These are phyloP conservation scores for Turritopsis dohrnii DNA, from an alignment of 30 jellyfish, hydroid and myxozoan species.

Conservation along the genomic window DNA sequence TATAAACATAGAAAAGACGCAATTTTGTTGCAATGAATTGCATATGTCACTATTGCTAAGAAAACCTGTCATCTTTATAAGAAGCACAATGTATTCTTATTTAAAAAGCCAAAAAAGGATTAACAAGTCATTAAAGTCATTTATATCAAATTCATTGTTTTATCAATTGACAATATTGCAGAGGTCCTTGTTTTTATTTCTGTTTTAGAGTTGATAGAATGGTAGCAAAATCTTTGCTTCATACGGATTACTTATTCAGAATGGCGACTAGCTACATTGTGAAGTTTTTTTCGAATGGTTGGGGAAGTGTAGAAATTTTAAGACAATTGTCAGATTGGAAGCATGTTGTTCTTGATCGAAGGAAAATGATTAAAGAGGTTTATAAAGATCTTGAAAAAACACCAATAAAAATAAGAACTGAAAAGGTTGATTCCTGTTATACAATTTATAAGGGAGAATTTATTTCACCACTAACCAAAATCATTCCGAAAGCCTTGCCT, in stretches of 20 bases:
- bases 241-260: slow-evolving; percentile 22
- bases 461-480: slow-evolving; percentile 58
- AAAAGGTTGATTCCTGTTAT: slow-evolving; percentile 27
- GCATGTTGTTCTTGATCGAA: slow-evolving; percentile 24
- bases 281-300: slow-evolving; percentile 70
- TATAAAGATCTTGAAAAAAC: slow-evolving; percentile 40
- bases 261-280: slow-evolving; percentile 25
- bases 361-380: slow-evolving; percentile 16
- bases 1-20: too few species aligned
- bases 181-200: too few species aligned
- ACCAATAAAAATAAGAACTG: slow-evolving; percentile 44
- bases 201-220: neutral
- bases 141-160: too few species aligned
- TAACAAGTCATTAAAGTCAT: too few species aligned
- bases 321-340: slow-evolving; percentile 39
- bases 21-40: too few species aligned
- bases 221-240: neutral
- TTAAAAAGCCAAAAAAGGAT: too few species aligned
- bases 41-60: too few species aligned
- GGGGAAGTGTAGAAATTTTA: slow-evolving; percentile 68
- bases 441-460: slow-evolving; percentile 66
- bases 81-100: too few species aligned
- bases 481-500: slow-evolving; percentile 78
- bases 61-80: too few species aligned
- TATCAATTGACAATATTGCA: too few species aligned